Base-by-base conservation (phyloP, 2,888 invertebrate species). In the Apoderus coryli region DNA sequence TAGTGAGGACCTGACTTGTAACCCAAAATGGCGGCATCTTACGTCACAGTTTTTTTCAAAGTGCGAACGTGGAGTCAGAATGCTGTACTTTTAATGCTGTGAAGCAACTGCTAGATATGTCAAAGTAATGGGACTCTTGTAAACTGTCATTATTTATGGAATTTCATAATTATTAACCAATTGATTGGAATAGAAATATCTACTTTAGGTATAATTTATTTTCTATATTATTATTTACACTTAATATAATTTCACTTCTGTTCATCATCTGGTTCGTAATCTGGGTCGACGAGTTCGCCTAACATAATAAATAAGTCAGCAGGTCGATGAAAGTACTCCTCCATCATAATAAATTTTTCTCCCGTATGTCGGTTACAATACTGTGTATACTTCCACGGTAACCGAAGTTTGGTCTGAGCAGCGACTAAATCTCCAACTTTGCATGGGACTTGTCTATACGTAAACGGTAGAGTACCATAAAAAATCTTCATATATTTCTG, bases 271-370 rank as follows among this genome's bases (percentile, higher is more conserved):
- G 43, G 25, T 24, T 46, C 37, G 10, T 39, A 28, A 25, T 44
- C 40, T 6, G 43, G 41, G 32, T 47, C 43, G 34, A 44, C 43
- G 34, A 53, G 50, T 35, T 47, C 39, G 6, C 55, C 54, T 30
- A 56, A 36, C 55, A 58, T 53, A 22, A 55, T 48, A 43, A 49
- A 44, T 23, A 56, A 48, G 46, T 59, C 59, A 14, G 50, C 48
- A 10, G 57, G 53, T 33, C 40, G 46, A 33, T 52, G 41, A 35
- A 59, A 59, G 30, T 43, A 49, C 22, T 49, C 35, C 10, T 55
- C 54, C 1, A 55, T 12, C 27, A 59, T 36, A 30, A 54, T 44
- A 10, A 50, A 29, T 27, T 35, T 43, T 23, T 43, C 39, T 14
- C 42, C 35, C 32, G 44, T 37, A 14, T 45, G 38, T 16, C 52